Evolutionary conservation across 2,888 invertebrate species (phyloP).

Genomic region (Cheilosia urbana): DNA sequence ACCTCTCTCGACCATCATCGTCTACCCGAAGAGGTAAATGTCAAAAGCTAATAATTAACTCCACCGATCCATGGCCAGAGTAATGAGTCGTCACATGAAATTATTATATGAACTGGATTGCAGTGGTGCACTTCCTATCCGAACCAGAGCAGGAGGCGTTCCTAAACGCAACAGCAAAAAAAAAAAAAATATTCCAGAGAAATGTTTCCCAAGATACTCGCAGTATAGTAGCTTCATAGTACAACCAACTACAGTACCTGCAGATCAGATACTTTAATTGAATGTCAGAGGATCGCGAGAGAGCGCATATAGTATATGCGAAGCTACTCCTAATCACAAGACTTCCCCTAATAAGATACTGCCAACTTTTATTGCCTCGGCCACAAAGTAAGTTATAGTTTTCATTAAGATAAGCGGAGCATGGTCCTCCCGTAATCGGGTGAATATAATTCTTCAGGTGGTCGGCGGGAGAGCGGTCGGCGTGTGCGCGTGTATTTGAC

Average conservation of each 20-base stretch:
- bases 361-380: constrained; percentile 71
- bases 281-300: constrained; percentile 54
- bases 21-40: constrained; percentile 36
- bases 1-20: not conserved
- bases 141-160: constrained; percentile 71
- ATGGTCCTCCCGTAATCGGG: constrained; percentile 30
- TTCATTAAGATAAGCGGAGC: constrained; percentile 72
- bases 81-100: constrained; percentile 74
- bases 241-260: constrained; percentile 1
- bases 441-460: constrained; percentile 70
- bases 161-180: constrained; percentile 10
- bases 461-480: constrained; percentile 15
- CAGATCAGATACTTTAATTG: constrained; percentile 74
- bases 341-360: constrained; percentile 75
- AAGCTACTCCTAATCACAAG: constrained; percentile 63
- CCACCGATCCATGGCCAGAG: constrained; percentile 61
- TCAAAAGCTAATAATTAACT: constrained; percentile 74
- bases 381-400: constrained; percentile 74
- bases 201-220: constrained; percentile 31
- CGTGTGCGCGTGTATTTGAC: constrained; percentile 46
- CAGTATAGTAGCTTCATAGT: not conserved
- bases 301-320: not conserved
- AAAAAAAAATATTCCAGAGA: constrained; percentile 26
- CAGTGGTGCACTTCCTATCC: constrained; percentile 47
- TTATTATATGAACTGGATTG: constrained; percentile 65